phyloP scores from a whole-genome alignment of 2,888 invertebrate species.

The Incurvaria masculella region DNA sequence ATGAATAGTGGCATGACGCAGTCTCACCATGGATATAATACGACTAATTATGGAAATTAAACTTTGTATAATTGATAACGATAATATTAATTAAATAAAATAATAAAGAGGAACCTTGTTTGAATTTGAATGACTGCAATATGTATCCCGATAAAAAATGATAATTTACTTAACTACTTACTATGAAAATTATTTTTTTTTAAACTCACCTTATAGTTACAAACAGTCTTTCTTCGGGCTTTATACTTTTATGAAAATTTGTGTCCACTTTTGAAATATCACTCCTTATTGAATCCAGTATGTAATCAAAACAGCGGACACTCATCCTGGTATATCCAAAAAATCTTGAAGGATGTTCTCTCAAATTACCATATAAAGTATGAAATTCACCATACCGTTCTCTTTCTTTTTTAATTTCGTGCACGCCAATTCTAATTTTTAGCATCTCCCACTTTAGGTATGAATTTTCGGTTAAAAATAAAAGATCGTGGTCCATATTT shows the following conservation, averaged over 20 bases:
- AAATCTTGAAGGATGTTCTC: constrained; percentile 17
- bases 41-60: constrained; percentile 18
- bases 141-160: constrained; percentile 4
- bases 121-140: constrained; percentile 1
- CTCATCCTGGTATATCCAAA: constrained; percentile 18
- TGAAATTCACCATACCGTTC: too few relatives aligned
- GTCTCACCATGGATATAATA: constrained; percentile 19
- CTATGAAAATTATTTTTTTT: constrained; percentile 9
- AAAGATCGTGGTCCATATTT: too few relatives aligned
- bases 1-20: constrained; percentile 19
- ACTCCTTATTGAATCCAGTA: constrained; percentile 19
- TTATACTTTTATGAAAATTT: constrained; percentile 16
- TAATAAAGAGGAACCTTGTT: constrained; percentile 1
- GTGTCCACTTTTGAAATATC: constrained; percentile 16
- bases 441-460: too few relatives aligned
- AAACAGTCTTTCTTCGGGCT: constrained; percentile 17
- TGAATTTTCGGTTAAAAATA: too few relatives aligned
- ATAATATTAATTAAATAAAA: constrained; percentile 2
- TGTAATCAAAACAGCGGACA: constrained; percentile 16
- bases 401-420: too few relatives aligned
- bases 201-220: constrained; percentile 13
- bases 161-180: constrained; percentile 8
- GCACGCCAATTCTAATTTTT: too few relatives aligned
- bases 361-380: constrained; percentile 14
- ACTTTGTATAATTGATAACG: constrained; percentile 12